Conservation (phyloP, 2,113 vertebrate genomes). For the Porphyrio hochstetteri region DNA sequence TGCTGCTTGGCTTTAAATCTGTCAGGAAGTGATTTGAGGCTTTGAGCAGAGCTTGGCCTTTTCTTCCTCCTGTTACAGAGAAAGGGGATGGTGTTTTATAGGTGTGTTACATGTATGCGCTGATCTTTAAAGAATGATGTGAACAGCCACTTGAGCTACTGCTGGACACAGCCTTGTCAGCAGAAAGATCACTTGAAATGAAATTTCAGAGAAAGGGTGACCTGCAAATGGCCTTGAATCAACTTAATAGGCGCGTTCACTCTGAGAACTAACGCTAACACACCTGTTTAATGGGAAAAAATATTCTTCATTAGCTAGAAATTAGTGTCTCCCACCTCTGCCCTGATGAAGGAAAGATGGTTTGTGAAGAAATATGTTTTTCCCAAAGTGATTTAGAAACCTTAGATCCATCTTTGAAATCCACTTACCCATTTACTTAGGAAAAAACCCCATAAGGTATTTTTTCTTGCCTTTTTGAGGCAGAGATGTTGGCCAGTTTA, state of each 20-base stretch:
- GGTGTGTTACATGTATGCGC: neutral
- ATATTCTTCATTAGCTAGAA: neutral
- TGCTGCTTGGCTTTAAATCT: neutral
- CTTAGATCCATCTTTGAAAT: neutral
- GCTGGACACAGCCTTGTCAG: neutral
- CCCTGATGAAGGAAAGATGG: neutral
- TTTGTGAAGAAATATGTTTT: neutral
- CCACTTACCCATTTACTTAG: neutral
- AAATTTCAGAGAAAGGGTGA: neutral
- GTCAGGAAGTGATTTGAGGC: neutral
- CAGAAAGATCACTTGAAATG: neutral
- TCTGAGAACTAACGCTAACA: neutral
- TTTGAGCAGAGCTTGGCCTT: neutral
- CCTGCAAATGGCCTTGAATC: neutral
- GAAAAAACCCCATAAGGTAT: neutral
- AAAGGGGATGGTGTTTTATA: neutral
- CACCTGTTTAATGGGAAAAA: neutral
- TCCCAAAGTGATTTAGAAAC: neutral
- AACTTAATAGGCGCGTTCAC: neutral
- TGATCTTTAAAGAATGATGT: neutral
- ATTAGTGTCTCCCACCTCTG: neutral
- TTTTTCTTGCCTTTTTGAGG: neutral
- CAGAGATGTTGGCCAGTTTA: neutral
- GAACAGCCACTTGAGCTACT: neutral
- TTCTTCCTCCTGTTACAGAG: neutral